phyloP scores from a whole-genome alignment of 2,888 invertebrate genomes.

The Girardia tigrina region DNA sequence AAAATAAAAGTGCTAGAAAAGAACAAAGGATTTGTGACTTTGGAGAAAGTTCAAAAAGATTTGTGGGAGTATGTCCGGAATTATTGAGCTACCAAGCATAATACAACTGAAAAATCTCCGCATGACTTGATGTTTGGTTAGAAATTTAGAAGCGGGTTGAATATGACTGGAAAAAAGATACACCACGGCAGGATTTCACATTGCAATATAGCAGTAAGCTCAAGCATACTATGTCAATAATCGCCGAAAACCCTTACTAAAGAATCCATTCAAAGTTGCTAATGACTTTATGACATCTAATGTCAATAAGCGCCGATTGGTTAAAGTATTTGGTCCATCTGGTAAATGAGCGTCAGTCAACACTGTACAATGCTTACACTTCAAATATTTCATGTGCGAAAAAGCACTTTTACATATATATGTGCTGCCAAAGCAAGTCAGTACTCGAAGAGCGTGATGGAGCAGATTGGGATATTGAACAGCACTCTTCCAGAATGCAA shows the following conservation, averaged over 20 bases:
- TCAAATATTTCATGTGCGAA: too few relatives aligned
- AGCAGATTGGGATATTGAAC: too few relatives aligned
- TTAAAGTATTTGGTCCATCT: not conserved
- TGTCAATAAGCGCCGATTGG: not conserved
- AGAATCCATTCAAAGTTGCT: not conserved
- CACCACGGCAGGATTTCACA: too few relatives aligned
- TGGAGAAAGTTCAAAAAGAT: slow-evolving; percentile 26
- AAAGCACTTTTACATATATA: too few relatives aligned
- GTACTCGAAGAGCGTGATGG: too few relatives aligned
- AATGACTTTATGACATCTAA: not conserved
- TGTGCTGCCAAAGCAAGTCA: too few relatives aligned
- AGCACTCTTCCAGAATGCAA: too few relatives aligned
- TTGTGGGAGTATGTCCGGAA: slow-evolving; percentile 21
- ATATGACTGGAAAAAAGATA: too few relatives aligned
- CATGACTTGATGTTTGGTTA: slow-evolving; percentile 26
- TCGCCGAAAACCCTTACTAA: slow-evolving; percentile 10
- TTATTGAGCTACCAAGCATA: slow-evolving; percentile 23
- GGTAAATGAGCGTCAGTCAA: too few relatives aligned
- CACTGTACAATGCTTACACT: too few relatives aligned
- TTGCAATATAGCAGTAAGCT: not conserved
- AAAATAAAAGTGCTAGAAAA: too few relatives aligned
- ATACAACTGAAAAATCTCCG: slow-evolving; percentile 26
- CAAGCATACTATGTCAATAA: slow-evolving; percentile 29
- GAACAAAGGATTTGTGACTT: not conserved
- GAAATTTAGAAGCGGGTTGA: too few relatives aligned